Evolutionary conservation across 2,888 invertebrate genomes (phyloP), one percentile per base, ranked within the genome.

Genomic region (Itoplectis maculator): DNA sequence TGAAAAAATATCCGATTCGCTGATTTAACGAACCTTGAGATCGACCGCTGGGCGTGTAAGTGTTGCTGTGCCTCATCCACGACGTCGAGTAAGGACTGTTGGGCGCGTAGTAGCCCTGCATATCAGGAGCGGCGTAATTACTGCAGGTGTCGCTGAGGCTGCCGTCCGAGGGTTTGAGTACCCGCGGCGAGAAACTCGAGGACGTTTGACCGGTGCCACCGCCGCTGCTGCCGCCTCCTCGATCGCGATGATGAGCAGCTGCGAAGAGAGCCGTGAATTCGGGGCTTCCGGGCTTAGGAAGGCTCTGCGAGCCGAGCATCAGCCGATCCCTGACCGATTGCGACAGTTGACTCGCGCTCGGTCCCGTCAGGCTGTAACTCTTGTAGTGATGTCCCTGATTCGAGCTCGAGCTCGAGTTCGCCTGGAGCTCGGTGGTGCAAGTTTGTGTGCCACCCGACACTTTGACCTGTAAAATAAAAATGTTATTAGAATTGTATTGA

Each of bases 381-480:
- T 97, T 97, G 89, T 96, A 97, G 86, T 96, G 96, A 75, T 96
- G 95, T 79, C 95, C 96, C 79, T 91, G 91, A 76, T 84, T 90
- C 42, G 78, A 70, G 35, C 77, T 75, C 3, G 91, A 88, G 6
- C 86, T 85, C 35, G 90, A 88, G 85, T 91, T 92, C 0, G 92
- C 95, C 92, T 96, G 96, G 47, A 96, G 93, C 89, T 97, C 97
- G 88, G 96, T 96, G 45, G 96, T 96, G 88, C 97, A 96, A 6
- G 98, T 98, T 92, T 98, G 98, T 0, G 98, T 97, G 37, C 98
- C 98, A 13, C 97, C 97, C 6, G 97, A 97, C 35, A 97, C 97
- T 94, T 98, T 98, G 42, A 97, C 93, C 93, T 94, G 70, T 1
- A 18, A 49, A 65, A 37, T 29, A 4, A n/a, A 37, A 0, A 8